Base-by-base conservation (phyloP, 2,797 vertebrate species). In the Vultur gryphus region DNA sequence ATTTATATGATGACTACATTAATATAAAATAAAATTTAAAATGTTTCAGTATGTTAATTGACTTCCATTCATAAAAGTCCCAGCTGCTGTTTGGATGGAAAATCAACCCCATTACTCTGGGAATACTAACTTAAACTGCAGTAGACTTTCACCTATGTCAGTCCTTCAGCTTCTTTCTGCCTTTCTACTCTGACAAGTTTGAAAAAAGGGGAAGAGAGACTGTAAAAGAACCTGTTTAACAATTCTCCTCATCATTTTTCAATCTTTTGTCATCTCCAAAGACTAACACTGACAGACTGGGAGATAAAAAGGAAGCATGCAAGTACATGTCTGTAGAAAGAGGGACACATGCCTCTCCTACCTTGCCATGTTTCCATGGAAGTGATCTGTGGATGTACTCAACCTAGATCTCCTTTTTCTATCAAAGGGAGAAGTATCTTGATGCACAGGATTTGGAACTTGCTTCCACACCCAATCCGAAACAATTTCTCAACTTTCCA, bases 331-430 rank as follows among this genome's bases (percentile, higher is more conserved):
- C 83, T 91, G 70, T 75, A 90, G 88, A 52, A 91, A 94, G 91
- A 94, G 88, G 84, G 58, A 70, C 85, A 84, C 54, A 31, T 7
- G 44, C 88, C 95, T 90, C 93, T 93, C 59, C 88, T 33, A 89
- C 90, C 93, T 95, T 94, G 92, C 90, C 87, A 84, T 93, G 93
- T 93, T 97, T 95, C 97, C 94, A 94, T 89, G 95, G 95, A 97
- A 97, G 96, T 97, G 97, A 96, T 95, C 91, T 97, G 58, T 87
- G 83, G 83, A 90, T 43, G n/a, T 64, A 73, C 43, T 77, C 81
- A 89, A 83, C 73, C 80, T 94, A 94, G 6, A 84, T 78, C 65
- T 85, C 91, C 65, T 76, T 93, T 48, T 72, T 57, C 66, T 96
- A 61, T 41, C 66, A 73, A 75, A 72, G 70, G 67, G 59, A 89